A percentile compares a stretch with the other conserved stretches of the same genome.
Evolutionary conservation across 2,113 vertebrate genomes (phyloP).

Genomic region (Dromaius novaehollandiae): DNA sequence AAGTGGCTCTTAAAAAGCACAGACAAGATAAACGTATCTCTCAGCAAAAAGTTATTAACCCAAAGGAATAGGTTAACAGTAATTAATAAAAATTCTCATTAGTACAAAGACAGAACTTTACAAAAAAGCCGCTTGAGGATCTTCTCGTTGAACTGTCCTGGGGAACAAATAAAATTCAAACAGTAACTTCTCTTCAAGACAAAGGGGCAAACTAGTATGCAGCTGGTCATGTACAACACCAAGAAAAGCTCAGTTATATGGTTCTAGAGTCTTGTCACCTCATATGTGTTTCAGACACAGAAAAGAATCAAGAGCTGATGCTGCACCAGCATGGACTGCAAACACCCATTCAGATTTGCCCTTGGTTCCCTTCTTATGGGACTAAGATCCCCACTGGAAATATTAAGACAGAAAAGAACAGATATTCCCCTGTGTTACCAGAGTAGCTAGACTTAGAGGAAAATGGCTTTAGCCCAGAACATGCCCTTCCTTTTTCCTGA

Average conservation of each 20-base stretch:
- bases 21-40: not conserved
- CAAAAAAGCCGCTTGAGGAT: not conserved
- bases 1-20: not conserved
- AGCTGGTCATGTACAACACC: not conserved
- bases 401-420: not conserved
- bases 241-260: not conserved
- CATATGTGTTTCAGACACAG: not conserved
- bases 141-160: not conserved
- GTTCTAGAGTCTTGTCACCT: too few species aligned
- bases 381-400: not conserved
- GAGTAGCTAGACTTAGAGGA: not conserved
- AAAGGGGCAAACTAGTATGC: not conserved
- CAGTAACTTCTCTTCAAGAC: not conserved
- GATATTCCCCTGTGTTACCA: not conserved
- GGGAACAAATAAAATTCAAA: not conserved
- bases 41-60: not conserved
- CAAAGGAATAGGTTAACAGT: not conserved
- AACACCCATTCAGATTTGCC: not conserved
- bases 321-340: not conserved
- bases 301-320: not conserved
- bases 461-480: not conserved
- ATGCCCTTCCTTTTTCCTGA: not conserved
- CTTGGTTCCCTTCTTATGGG: not conserved
- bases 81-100: not conserved
- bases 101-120: not conserved